A percentile compares a stretch with the other conserved stretches of the same genome.
Evolutionary conservation across 37 sponge, comb jelly and placozoan genomes (phyloP).

Genomic region (Tethya wilhelma): DNA sequence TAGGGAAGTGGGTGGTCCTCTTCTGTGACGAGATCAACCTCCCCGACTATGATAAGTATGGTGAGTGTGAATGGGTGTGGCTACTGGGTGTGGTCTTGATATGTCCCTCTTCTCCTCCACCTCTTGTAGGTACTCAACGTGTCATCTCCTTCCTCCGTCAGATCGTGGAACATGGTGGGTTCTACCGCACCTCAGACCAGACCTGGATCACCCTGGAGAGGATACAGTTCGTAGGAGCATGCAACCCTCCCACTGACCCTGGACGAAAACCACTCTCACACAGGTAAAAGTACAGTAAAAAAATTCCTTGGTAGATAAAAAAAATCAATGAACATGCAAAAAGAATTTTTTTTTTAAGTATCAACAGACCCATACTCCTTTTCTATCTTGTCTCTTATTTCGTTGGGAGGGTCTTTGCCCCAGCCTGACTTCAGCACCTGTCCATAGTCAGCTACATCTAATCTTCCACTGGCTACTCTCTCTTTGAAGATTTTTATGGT

Average conservation of each 20-base stretch:
- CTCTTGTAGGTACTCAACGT: constrained; percentile 84
- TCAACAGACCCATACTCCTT: no score
- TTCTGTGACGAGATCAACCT: constrained; percentile 99
- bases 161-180: constrained; percentile 96
- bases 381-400: background rate
- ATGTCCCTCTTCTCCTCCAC: background rate
- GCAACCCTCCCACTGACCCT: constrained; percentile 98
- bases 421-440: constrained; percentile 58
- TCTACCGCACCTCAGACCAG: constrained; percentile 92
- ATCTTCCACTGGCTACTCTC: constrained; percentile 8
- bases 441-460: constrained; percentile 69
- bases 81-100: background rate
- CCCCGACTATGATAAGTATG: constrained; percentile 93
- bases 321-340: no score
- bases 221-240: constrained; percentile 98
- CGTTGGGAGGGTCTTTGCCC: constrained; percentile 72
- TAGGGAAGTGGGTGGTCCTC: constrained; percentile 98
- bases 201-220: constrained; percentile 93
- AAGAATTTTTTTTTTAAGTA: no score
- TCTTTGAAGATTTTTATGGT: constrained; percentile 10
- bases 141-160: constrained; percentile 97
- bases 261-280: constrained; percentile 94
- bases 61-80: constrained; percentile 26
- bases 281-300: constrained; percentile 45
- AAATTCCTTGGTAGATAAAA: background rate